Base-by-base conservation (phyloP, 2,888 invertebrate species). In the Dendrolimus pini region DNA sequence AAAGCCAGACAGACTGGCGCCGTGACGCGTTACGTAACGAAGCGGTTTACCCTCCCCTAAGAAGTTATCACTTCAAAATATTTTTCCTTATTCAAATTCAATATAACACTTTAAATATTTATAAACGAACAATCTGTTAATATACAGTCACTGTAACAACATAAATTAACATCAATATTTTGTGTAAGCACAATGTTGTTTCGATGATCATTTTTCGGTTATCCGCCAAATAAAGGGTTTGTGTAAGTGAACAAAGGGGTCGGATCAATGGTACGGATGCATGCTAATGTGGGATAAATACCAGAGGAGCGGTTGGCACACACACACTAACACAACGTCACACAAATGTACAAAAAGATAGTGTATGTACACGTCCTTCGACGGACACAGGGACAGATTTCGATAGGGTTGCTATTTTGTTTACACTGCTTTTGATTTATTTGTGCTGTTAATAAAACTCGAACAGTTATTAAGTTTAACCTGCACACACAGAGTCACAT, bases 201-300 rank as follows among this genome's bases (percentile, higher is more conserved):
- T 61, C 64, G 62, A 62, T 72, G 63, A 65, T 67, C 64, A 64
- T 66, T 73, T 72, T 72, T 70, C 68, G 67, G 67, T 65, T 68
- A 71, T 68, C 63, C 67, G 58, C 65, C 66, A 70, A 71, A 70
- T 73, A 77, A 80, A 78, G 74, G 80, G 70, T 76, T 77, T 67
- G 68, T 47, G 66, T 61, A 59, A 64, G 65, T 68, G 75, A 79
- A 84, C 82, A 82, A 84, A 83, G 81, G 81, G 80, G 77, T 75
- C 70, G 80, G 80, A 85, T 83, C 84, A 82, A 81, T 85, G 82
- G 77, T 79, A 79, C 82, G 82, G 82, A 84, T 84, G 82, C 82
- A 82, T 83, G 79, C 77, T 85, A 85, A 85, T 86, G 82, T 82
- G 82, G 83, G 81, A 83, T 84, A 85, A 85, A 85, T 82, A 80